These are phyloP conservation scores for Sminthurides bifidus DNA, from an alignment of 1,140 invertebrate genomes.

Conservation along the genomic window DNA sequence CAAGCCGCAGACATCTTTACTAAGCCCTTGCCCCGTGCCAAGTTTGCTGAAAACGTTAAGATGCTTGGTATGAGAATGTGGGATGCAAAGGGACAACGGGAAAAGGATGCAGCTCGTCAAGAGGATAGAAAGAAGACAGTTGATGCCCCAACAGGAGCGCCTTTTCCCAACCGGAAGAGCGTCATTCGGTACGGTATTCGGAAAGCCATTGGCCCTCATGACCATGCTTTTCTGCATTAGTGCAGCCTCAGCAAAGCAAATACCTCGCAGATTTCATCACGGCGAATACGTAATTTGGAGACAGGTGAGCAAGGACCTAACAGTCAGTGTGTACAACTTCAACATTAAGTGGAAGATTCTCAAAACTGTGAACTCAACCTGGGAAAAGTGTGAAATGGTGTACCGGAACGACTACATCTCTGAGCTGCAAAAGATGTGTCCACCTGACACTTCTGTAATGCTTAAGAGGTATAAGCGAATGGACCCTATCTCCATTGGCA, in stretches of 20 bases:
- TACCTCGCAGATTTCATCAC: neutral
- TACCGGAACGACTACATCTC: neutral
- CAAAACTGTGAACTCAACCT: slow-evolving; percentile 10
- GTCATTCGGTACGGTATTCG: no score
- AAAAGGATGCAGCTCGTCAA: no score
- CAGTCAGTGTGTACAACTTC: slow-evolving; percentile 2
- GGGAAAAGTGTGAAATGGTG: neutral
- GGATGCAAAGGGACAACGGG: no score
- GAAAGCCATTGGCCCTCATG: no score
- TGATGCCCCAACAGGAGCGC: neutral
- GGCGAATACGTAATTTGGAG: slow-evolving; percentile 10
- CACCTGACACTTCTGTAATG: neutral
- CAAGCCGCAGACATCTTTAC: slow-evolving; percentile 34
- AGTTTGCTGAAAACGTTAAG: neutral
- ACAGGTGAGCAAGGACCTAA: no score
- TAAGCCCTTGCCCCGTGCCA: slow-evolving; percentile 20
- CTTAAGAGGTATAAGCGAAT: neutral
- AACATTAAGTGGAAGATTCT: slow-evolving; percentile 6
- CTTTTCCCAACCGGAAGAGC: no score
- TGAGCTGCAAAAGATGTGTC: slow-evolving; percentile 2
- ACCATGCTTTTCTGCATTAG: no score
- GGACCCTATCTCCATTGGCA: neutral
- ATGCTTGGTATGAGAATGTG: neutral
- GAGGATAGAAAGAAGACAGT: no score
- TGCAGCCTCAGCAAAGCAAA: no score